These are phyloP conservation scores for Plectropomus leopardus DNA, from an alignment of 2,113 vertebrate genomes.

Conservation along the genomic window DNA sequence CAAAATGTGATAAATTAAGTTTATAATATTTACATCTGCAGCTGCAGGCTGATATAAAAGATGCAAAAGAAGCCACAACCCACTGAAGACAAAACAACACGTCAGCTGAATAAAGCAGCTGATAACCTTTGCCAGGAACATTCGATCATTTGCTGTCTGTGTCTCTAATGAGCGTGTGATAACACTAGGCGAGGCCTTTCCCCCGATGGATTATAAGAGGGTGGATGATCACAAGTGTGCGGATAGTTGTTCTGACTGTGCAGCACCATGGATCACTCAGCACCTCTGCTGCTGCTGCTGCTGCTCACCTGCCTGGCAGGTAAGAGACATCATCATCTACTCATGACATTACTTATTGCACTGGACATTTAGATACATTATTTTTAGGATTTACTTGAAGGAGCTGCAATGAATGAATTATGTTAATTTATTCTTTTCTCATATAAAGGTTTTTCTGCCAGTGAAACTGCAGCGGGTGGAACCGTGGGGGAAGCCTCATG, in stretches of 20 bases:
- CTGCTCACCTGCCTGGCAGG: constrained; percentile 48
- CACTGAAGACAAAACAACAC: neutral
- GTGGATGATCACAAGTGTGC: neutral
- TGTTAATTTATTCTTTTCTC: neutral
- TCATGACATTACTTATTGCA: neutral
- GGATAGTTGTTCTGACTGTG: neutral
- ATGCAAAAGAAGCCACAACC: constrained; percentile 27
- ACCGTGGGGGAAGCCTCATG: neutral
- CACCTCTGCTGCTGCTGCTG: constrained; percentile 32
- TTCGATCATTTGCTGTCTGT: constrained; percentile 3
- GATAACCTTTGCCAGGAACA: constrained; percentile 40
- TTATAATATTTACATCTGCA: constrained; percentile 2
- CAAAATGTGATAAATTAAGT: neutral
- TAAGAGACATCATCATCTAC: constrained; percentile 13
- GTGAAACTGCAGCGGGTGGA: constrained; percentile 20
- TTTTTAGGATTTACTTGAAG: too few species aligned
- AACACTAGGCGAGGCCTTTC: constrained; percentile 17
- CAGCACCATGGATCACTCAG: constrained; percentile 35
- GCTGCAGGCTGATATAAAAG: constrained; percentile 18
- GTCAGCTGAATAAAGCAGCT: constrained; percentile 23
- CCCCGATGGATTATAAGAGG: neutral
- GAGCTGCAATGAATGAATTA: neutral
- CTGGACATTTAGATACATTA: too few species aligned
- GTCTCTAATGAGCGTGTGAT: constrained; percentile 13
- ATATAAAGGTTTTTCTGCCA: constrained; percentile 36